A percentile compares a stretch with the other conserved stretches of the same genome.
Evolutionary conservation across 2,888 invertebrate genomes (phyloP).

Genomic region (Agriopis aurantiaria): DNA sequence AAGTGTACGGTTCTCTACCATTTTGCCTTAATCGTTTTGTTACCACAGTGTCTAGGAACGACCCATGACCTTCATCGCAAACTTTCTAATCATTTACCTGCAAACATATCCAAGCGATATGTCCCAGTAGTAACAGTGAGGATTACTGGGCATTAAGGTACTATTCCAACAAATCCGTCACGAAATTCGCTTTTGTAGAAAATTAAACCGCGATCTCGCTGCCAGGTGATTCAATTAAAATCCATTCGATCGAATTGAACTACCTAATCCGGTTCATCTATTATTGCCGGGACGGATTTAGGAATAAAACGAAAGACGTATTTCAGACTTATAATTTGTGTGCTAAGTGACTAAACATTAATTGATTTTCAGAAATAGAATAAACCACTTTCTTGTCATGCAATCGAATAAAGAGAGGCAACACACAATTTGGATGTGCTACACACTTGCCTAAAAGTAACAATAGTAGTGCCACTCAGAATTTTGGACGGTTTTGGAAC

Average conservation of each 20-base stretch:
- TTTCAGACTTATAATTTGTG: background rate
- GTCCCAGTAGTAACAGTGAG: conserved; percentile 13
- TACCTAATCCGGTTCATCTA: conserved; percentile 67
- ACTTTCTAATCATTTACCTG: background rate
- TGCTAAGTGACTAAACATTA: too few relatives aligned
- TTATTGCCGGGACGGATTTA: conserved; percentile 50
- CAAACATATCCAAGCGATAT: background rate
- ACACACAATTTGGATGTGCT: too few relatives aligned
- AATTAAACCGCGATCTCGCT: conserved; percentile 54
- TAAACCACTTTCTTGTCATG: too few relatives aligned
- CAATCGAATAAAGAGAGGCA: too few relatives aligned
- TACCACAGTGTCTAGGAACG: background rate
- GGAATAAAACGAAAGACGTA: background rate
- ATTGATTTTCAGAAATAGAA: too few relatives aligned
- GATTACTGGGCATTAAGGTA: conserved; percentile 27
- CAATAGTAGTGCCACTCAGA: too few relatives aligned
- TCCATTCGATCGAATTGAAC: conserved; percentile 73
- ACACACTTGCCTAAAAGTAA: too few relatives aligned
- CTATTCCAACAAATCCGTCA: conserved; percentile 47
- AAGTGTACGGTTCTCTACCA: too few relatives aligned
- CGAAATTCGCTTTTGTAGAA: conserved; percentile 52
- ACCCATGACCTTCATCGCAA: background rate
- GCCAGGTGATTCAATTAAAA: conserved; percentile 78
- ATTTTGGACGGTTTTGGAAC: too few relatives aligned
- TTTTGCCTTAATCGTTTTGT: too few relatives aligned